Evolutionary conservation across 2,113 vertebrate species (phyloP).

Genomic region (Odocoileus virginianus): DNA sequence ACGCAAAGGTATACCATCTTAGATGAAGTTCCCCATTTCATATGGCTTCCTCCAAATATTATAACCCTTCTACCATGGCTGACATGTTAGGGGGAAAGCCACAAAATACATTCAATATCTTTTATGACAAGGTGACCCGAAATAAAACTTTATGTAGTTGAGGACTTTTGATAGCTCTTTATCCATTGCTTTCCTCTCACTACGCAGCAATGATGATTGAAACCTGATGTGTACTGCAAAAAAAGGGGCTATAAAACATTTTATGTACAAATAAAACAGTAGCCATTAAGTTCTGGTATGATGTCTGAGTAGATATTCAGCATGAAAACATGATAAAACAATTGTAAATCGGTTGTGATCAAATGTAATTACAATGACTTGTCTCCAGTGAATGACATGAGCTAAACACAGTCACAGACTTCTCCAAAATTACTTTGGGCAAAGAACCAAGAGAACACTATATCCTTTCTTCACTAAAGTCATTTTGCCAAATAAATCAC

Average conservation of each 20-base stretch:
- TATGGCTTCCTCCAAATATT: slow-evolving; percentile 73
- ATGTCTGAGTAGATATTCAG: slow-evolving; percentile 83
- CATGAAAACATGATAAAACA: slow-evolving; percentile 86
- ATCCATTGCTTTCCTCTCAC: slow-evolving; percentile 78
- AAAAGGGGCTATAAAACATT: slow-evolving; percentile 81
- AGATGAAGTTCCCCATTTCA: slow-evolving; percentile 71
- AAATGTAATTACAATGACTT: slow-evolving; percentile 85
- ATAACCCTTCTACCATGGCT: slow-evolving; percentile 73
- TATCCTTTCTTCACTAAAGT: slow-evolving; percentile 81
- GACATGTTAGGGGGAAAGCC: slow-evolving; percentile 74
- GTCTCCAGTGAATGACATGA: slow-evolving; percentile 83
- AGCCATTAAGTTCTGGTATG: slow-evolving; percentile 84
- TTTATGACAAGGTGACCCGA: slow-evolving; percentile 82
- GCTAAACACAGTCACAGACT: slow-evolving; percentile 82
- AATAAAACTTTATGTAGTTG: slow-evolving; percentile 85
- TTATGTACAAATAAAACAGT: slow-evolving; percentile 87
- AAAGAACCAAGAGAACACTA: slow-evolving; percentile 85
- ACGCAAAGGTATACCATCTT: slow-evolving; percentile 69
- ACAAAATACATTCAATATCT: slow-evolving; percentile 83
- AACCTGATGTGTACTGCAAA: slow-evolving; percentile 82
- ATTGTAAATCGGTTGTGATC: slow-evolving; percentile 83
- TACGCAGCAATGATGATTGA: slow-evolving; percentile 79
- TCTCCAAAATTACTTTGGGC: slow-evolving; percentile 87
- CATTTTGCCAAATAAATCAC: slow-evolving; percentile 85
- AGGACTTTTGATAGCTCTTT: slow-evolving; percentile 82